Base-by-base conservation (phyloP, 2,113 vertebrate genomes). In the Odocoileus virginianus region DNA sequence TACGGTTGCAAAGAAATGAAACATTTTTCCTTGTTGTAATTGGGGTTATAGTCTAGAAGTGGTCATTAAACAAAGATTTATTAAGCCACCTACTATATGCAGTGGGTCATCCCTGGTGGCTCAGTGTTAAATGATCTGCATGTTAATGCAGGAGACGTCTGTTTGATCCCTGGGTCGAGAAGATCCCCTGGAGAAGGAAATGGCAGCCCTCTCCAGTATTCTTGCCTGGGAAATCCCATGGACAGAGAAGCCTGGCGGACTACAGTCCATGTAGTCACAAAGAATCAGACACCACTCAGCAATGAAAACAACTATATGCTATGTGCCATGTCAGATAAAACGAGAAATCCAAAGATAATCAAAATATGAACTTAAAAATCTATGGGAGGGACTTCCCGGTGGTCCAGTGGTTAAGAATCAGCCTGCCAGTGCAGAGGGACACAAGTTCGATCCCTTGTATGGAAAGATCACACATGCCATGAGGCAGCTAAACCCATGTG, bases 61-160 rank as follows among this genome's bases (percentile, higher is more conserved):
- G 60, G 36, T 87, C 81, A 89, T 90, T 94, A 40, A 52, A 36
- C 27, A 92, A n/a, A 95, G 74, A 89, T 91, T 96, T 57, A 84
- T 88, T 91, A 71, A 94, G 88, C 5, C 7, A 71, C 14, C 54
- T 92, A 15, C 13, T 88, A 33, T 84, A 57, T 85, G 33, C 8
- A 92, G 2, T 92, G 23, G 23, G 71, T 76, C 71, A 43, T 76
- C 40, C 71, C 23, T 76, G 40, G 40, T 76, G 40, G 40, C 71
- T 76, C 71, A 76, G 23, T 43, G 71, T 43, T 76, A 76, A 76
- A 43, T 43, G 27, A 43, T 76, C 12, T 76, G 23, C 12, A 74
- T 40, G 67, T 40, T 74, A 40, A 74, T 74, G 40, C 23, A 76
- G 71, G 71, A 76, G 40, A 76, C 5, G 1, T 43, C 71, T 43